These are phyloP conservation scores for Mesembrinibis cayennensis DNA, from an alignment of 2,113 vertebrate genomes.

Conservation along the genomic window DNA sequence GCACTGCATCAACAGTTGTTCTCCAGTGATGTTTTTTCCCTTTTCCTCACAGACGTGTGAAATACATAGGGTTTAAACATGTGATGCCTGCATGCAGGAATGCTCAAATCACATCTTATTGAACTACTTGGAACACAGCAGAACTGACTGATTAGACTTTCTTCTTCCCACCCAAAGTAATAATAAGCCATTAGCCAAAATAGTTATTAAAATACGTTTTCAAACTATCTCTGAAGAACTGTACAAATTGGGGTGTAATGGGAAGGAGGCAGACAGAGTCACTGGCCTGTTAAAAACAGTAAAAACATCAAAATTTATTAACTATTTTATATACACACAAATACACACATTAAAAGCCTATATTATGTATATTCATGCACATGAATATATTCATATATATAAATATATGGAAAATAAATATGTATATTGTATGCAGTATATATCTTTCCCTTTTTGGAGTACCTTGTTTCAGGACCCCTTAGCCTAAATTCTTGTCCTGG, in stretches of 20 bases:
- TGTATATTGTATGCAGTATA: too few relatives aligned
- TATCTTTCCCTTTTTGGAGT: neutral
- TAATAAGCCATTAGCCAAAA: neutral
- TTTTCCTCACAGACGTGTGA: fast-evolving
- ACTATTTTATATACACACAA: neutral
- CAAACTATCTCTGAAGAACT: neutral
- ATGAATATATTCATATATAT: too few relatives aligned
- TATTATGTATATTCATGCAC: neutral
- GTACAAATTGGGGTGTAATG: neutral
- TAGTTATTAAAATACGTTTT: neutral
- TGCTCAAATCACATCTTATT: neutral
- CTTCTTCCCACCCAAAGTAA: neutral
- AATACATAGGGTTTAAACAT: neutral
- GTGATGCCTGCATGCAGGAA: neutral
- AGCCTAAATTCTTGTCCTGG: neutral
- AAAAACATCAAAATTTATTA: neutral
- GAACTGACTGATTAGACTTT: neutral
- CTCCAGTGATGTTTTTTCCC: neutral
- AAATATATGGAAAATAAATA: neutral
- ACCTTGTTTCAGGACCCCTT: neutral
- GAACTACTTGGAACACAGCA: neutral
- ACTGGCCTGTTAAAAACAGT: neutral
- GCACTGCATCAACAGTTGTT: neutral
- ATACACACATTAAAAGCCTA: neutral
- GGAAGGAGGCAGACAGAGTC: neutral